These are phyloP conservation scores for Pangasius djambal DNA, from an alignment of 2,797 vertebrate species.

Conservation along the genomic window DNA sequence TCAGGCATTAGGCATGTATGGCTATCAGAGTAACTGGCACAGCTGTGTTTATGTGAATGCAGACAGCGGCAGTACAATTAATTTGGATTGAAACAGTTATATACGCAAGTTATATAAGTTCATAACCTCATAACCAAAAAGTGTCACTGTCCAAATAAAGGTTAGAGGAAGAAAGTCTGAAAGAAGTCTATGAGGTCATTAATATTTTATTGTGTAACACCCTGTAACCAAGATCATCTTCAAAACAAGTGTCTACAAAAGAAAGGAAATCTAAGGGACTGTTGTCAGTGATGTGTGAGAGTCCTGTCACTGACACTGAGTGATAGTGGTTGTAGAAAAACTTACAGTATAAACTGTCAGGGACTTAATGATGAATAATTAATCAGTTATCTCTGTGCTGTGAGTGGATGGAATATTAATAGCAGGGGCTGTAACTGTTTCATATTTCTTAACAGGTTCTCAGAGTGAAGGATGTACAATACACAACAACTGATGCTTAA, in stretches of 20 bases:
- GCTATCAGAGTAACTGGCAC: too few species aligned
- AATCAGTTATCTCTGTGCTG: background rate
- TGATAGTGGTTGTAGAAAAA: background rate
- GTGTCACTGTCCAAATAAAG: background rate
- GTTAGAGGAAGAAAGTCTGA: background rate
- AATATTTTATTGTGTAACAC: background rate
- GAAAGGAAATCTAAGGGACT: background rate
- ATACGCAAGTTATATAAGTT: background rate
- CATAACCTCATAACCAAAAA: background rate
- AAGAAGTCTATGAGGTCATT: background rate
- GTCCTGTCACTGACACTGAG: background rate
- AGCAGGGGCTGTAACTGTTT: background rate
- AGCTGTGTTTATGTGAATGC: too few species aligned
- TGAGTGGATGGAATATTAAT: background rate
- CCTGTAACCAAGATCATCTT: background rate
- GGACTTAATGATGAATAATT: background rate
- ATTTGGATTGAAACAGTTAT: too few species aligned
- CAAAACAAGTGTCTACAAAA: background rate
- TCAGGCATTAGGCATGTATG: too few species aligned
- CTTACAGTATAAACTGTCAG: background rate
- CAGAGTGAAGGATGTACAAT: background rate
- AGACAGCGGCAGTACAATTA: too few species aligned
- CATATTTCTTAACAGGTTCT: background rate
- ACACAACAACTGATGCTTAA: background rate
- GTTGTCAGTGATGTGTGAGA: background rate